Base-by-base conservation (phyloP, 2,888 invertebrate species). In the Chironomus tentans region DNA sequence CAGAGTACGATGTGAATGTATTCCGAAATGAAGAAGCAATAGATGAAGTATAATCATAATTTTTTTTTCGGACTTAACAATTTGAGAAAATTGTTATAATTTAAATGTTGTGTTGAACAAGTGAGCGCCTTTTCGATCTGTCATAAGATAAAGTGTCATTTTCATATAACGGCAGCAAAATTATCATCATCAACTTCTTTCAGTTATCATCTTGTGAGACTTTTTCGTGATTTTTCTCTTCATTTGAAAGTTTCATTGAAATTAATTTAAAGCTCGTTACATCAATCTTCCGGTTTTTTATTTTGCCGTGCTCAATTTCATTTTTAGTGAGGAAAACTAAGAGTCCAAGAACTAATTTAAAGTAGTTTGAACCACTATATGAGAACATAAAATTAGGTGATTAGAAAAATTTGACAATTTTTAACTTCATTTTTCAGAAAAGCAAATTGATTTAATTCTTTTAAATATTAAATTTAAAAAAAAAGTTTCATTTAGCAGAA, bases 81-180 rank as follows among this genome's bases (percentile, higher is more conserved):
- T 50, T 50, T 12, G 24, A 65, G 65, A 65, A 65, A 65, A 65
- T 65, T 65, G 65, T 24, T 65, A 65, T 65, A 65, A 65, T 65
- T 65, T 65, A 65, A 65, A 65, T 65, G 65, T 24, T 65, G 13
- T 22, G 65, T 21, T 65, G 24, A 65, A 3, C 65, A 65, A 65
- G 65, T 65, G 62, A 62, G 62, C 62, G 22, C 50, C 50, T 50
- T 50, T 50, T 50, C 65, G 65, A 65, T 65, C 21, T 21, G 22
- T 65, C 65, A 65, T 65, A 13, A 65, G 65, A 65, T 65, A 65
- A 56, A 65, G 65, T 65, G 65, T 65, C 65, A 24, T 65, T 65
- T 65, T 65, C 65, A 22, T 22, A 22, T 65, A 65, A 65, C 65
- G 65, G 65, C n/a, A 65, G 65, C 4, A 12, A 21, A 56, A 56